Base-by-base conservation (phyloP, 2,797 vertebrate genomes). In the Botia almorhae region DNA sequence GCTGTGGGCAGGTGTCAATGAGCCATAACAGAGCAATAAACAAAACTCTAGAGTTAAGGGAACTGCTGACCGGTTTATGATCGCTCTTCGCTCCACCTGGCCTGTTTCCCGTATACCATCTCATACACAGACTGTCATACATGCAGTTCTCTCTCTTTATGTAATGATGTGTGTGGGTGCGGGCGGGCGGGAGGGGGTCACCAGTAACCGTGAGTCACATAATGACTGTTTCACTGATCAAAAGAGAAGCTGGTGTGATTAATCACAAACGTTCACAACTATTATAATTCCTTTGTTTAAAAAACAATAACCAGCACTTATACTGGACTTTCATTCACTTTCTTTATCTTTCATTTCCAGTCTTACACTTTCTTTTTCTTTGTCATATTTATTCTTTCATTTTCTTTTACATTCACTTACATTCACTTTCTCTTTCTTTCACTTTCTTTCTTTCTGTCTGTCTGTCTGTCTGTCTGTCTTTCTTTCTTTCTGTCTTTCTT, bases 21-120 rank as follows among this genome's bases (percentile, higher is more conserved):
- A 84, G 82, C 71, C 78, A 81, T 74, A 60, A 53, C 74, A 68
- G 51, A 46, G 76, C 61, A 82, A 80, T 83, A 81, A 74, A 83
- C 53, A 82, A 67, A 69, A 61, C 70, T 74, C 51, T 73, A 29
- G 68, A 68, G 67, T 72, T 33, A 72, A 76, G 76, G 70, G 36
- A 64, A 72, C 64, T 55, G 69, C 64, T 61, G 74, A 69, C 76
- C 74, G 74, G 76, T 64, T 77, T 68, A 80, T 58, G 69, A 69
- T 43, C 61, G 43, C 46, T 51, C 65, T 51, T 58, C 53, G 61
- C 68, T 74, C 64, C 72, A 64, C 23, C 43, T 80, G 19, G 6
- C 69, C 23, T 39, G 8, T 74, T 55, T 79, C 48, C n/a, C 33
- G 55, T 19, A 55, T 64, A 43, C 71, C 70, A 26, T n/a, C 21